Evolutionary conservation across 2,113 vertebrate species (phyloP).

Genomic region (Atrichornis clamosus): DNA sequence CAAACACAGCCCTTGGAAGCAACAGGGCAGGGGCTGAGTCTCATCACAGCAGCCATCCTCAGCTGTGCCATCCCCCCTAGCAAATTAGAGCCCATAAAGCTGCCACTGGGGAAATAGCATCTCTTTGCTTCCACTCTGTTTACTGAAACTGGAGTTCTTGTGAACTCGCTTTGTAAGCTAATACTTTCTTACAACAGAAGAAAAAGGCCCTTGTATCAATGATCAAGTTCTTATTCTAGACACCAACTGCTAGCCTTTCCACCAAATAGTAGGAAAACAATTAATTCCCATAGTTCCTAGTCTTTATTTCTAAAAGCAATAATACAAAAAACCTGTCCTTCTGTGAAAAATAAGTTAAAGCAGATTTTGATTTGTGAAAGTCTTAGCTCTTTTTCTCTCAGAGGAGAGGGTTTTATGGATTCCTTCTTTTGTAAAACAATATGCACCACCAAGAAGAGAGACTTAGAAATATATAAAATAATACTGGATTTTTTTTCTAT

Average conservation of each 20-base stretch:
- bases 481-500: neutral
- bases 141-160: neutral
- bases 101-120: neutral
- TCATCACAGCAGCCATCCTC: neutral
- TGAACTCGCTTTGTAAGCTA: neutral
- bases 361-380: neutral
- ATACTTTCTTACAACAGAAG: neutral
- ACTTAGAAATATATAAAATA: neutral
- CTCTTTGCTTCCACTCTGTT: neutral
- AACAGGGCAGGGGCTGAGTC: neutral
- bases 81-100: neutral
- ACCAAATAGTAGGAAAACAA: neutral
- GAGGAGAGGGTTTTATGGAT: neutral
- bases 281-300: neutral
- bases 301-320: neutral
- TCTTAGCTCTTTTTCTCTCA: neutral
- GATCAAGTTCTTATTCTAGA: neutral
- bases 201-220: neutral
- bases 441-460: accelerated
- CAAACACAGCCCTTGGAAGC: neutral
- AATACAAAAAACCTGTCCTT: neutral
- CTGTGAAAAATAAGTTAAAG: neutral
- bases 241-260: neutral
- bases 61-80: too few species aligned
- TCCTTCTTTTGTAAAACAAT: neutral